Evolutionary conservation across 1,140 invertebrate genomes (phyloP).

Genomic region (Papilio glaucus): DNA sequence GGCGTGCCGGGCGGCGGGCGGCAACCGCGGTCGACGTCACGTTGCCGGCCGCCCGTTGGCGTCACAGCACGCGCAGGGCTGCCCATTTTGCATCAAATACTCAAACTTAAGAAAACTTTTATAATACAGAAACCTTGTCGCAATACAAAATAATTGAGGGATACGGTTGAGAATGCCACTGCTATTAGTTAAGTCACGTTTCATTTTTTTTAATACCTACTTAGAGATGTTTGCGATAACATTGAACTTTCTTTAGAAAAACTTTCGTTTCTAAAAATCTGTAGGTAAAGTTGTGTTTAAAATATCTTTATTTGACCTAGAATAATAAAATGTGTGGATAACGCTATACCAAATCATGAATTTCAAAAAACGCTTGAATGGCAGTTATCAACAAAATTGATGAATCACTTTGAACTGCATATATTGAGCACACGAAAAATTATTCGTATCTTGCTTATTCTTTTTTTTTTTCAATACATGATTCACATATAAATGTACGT

Average conservation of each 20-base stretch:
- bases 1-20: slow-evolving; percentile 39
- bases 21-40: slow-evolving; percentile 54
- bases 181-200: background rate
- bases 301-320: too few relatives aligned
- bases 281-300: too few relatives aligned
- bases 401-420: too few relatives aligned
- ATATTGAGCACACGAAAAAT: too few relatives aligned
- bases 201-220: background rate
- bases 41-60: slow-evolving; percentile 58
- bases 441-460: too few relatives aligned
- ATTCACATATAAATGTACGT: too few relatives aligned
- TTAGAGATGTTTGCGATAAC: background rate
- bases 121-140: background rate
- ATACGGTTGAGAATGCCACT: background rate
- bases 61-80: slow-evolving; percentile 45
- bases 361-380: too few relatives aligned
- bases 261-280: too few relatives aligned
- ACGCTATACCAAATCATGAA: too few relatives aligned
- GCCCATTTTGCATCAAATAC: slow-evolving; percentile 3
- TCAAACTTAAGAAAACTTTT: background rate
- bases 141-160: background rate
- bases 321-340: too few relatives aligned
- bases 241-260: background rate
- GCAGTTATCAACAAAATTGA: too few relatives aligned
- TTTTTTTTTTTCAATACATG: too few relatives aligned